Evolutionary conservation across 2,888 invertebrate genomes (phyloP), one percentile per base, ranked within the genome.

Genomic region (Adineta ricciae): DNA sequence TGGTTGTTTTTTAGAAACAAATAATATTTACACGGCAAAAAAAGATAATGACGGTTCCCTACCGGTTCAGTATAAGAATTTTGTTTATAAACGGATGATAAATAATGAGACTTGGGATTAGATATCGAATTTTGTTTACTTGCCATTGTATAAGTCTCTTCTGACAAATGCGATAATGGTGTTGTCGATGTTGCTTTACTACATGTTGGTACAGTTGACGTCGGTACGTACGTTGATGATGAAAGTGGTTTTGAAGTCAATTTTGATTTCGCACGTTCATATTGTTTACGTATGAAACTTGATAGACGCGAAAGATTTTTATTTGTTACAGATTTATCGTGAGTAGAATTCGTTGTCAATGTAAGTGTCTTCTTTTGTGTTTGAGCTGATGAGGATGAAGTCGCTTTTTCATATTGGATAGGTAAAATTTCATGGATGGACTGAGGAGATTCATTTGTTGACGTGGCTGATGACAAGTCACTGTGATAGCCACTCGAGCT

Each of bases 401-500:
- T 24, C 16, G 73, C 14, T 78, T 41, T 78, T 11, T 78, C 41
- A n/a, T 24, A 21, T 78, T n/a, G 24, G 4, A 24, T 0, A 78
- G 38, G 78, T 41, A n/a, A 3, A 78, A 41, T 41, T 14, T 78
- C 78, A 27, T 64, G 64, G 19, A 36, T 64, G 1, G 41, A 78
- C n/a, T 78, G 78, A 41, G 78, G 78, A 78, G 78, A 78, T 78
- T 24, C n/a, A 41, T 78, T 78, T 24, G 41, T 11, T n/a, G 78
- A 41, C 41, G 41, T 41, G 38, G 41, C 38, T 4, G 41, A 78
- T n/a, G 78, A 78, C n/a, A 78, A 19, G 41, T 78, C 78, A 78
- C 78, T 78, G 14, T 78, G 78, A 78, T 78, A 78, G 16, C 78
- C 78, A n/a, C 78, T 78, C 2, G 78, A 78, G 41, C 41, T 78